Evolutionary conservation across 2,113 vertebrate genomes (phyloP).

Genomic region (Vimba vimba): DNA sequence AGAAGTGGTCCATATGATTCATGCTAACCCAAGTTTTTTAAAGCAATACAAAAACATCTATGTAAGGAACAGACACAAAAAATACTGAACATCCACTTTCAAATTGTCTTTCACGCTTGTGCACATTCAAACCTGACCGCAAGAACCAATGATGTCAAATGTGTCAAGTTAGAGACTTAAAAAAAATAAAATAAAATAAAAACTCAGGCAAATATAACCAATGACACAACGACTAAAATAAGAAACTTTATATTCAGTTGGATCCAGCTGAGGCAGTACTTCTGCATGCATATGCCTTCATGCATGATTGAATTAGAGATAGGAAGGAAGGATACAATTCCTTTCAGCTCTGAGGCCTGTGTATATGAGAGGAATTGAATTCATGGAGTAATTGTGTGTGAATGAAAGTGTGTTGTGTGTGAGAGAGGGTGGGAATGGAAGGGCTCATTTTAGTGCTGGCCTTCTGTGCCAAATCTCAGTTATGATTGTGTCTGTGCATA

Average conservation of each 20-base stretch:
- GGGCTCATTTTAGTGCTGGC: conserved; percentile 1
- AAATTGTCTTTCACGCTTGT: not conserved
- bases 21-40: not conserved
- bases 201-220: not conserved
- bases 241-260: not conserved
- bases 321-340: not conserved
- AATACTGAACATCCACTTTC: not conserved
- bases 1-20: not conserved
- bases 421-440: not conserved
- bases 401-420: conserved; percentile 17
- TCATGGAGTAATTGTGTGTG: not conserved
- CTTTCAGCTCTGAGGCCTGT: conserved; percentile 10
- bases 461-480: conserved; percentile 16
- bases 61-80: not conserved
- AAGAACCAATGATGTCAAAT: not conserved
- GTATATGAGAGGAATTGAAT: conserved; percentile 17
- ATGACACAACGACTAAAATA: not conserved
- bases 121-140: not conserved
- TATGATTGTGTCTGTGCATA: conserved; percentile 24
- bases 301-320: conserved; percentile 26
- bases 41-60: not conserved
- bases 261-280: not conserved
- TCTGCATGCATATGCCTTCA: not conserved
- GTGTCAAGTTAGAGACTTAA: not conserved
- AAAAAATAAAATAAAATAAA: not conserved